These are phyloP conservation scores for Cheumatopsyche charites DNA, from an alignment of 1,140 invertebrate species.

Conservation along the genomic window DNA sequence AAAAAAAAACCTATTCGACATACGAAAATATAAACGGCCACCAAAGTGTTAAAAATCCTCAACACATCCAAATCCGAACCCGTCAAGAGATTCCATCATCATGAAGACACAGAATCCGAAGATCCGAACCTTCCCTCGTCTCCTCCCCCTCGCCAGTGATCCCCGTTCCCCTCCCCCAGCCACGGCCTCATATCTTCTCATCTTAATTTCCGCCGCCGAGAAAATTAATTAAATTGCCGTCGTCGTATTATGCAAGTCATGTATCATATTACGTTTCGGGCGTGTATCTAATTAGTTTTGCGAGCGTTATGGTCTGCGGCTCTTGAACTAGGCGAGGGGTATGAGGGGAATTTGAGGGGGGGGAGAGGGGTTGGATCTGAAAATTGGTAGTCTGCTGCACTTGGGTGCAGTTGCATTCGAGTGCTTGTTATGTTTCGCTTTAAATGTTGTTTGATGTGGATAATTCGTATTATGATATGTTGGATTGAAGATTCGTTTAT, in stretches of 20 bases:
- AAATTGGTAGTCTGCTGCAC: neutral
- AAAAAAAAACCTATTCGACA: no score
- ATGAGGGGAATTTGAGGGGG: neutral
- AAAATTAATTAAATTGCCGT: constrained; percentile 50
- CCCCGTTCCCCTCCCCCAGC: constrained; percentile 44
- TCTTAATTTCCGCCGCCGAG: constrained; percentile 49
- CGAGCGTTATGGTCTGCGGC: constrained; percentile 38
- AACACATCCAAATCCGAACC: no score
- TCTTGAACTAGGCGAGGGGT: neutral
- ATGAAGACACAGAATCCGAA: no score
- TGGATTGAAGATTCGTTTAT: no score
- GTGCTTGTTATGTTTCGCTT: no score
- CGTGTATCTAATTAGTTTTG: constrained; percentile 50
- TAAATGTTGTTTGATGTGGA: no score
- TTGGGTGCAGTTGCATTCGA: neutral
- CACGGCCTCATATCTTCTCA: constrained; percentile 49
- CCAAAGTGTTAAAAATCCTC: no score
- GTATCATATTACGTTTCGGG: constrained; percentile 49
- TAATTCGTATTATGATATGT: no score
- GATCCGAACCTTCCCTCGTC: constrained; percentile 42
- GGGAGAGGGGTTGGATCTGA: neutral
- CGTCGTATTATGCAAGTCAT: constrained; percentile 50
- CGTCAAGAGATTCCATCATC: no score
- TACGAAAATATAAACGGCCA: no score
- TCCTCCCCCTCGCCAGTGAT: constrained; percentile 46